Percentiles rank a stretch among this genome's conserved stretches.
Evolutionary conservation across 53 echinoderm and acorn worm species (phyloP).

Genomic region (Luidia sarsii): DNA sequence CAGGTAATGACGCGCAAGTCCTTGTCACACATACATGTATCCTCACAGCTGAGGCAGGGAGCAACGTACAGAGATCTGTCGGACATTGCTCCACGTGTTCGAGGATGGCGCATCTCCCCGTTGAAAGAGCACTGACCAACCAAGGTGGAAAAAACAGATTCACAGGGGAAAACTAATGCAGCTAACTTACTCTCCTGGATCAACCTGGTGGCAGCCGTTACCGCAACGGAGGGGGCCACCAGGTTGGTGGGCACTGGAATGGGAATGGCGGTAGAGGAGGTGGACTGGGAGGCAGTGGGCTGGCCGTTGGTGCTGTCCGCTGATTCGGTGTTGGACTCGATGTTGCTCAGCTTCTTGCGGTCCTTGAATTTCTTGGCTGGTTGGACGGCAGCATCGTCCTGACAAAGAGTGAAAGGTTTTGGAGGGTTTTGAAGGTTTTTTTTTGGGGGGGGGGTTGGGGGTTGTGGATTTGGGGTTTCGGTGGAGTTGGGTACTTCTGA

Average conservation of each 20-base stretch:
- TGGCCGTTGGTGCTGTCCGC: background rate
- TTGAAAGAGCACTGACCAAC: too few species aligned
- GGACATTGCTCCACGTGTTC: too few species aligned
- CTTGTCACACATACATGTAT: too few species aligned
- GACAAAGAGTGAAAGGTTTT: background rate
- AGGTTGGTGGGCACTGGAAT: constrained; percentile 31
- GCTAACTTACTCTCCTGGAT: constrained; percentile 19
- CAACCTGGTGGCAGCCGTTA: constrained; percentile 39
- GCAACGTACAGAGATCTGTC: too few species aligned
- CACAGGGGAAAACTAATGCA: background rate
- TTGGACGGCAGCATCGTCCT: constrained; percentile 3
- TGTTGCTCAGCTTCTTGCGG: background rate
- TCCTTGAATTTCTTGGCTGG: constrained; percentile 11
- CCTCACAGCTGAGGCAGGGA: too few species aligned
- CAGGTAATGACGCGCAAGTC: too few species aligned
- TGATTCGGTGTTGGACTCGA: constrained; percentile 12
- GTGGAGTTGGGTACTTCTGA: too few species aligned
- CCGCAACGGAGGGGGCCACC: constrained; percentile 37
- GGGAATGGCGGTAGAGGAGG: constrained; percentile 48
- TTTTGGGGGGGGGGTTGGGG: too few species aligned
- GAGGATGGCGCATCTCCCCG: too few species aligned
- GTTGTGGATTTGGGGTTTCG: too few species aligned
- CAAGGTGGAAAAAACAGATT: too few species aligned
- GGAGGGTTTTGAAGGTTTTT: too few species aligned
- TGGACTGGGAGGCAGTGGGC: constrained; percentile 3